Conservation (phyloP, 2,113 vertebrate genomes). For the Neotragus pygmaeus region DNA sequence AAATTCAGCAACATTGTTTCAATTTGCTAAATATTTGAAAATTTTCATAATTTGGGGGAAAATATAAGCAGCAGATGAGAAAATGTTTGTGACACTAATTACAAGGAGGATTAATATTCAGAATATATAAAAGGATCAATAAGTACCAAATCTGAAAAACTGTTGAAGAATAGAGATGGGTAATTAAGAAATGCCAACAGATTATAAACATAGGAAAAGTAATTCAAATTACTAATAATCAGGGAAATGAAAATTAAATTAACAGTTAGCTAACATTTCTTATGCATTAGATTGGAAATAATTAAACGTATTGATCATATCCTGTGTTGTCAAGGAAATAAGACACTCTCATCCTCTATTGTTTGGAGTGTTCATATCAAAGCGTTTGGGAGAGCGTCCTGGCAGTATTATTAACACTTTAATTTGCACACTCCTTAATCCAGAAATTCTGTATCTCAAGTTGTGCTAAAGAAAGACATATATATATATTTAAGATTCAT, state of each 20-base stretch:
- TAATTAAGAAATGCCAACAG: conserved; percentile 44
- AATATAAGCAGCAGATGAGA: background rate
- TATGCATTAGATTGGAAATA: conserved; percentile 2
- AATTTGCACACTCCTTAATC: background rate
- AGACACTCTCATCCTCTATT: background rate
- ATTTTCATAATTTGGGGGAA: conserved; percentile 2
- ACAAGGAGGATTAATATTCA: conserved; percentile 49
- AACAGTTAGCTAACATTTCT: conserved; percentile 33
- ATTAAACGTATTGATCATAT: conserved; percentile 43
- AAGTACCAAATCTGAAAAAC: conserved; percentile 7
- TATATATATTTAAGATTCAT: background rate
- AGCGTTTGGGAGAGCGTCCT: background rate
- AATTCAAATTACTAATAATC: conserved; percentile 41
- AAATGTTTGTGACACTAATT: conserved; percentile 37
- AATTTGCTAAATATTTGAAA: background rate
- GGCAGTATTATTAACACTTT: background rate
- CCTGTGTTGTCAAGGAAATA: background rate
- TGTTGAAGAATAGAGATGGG: background rate
- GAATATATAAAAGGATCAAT: background rate
- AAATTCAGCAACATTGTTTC: background rate
- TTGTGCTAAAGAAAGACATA: background rate
- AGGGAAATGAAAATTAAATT: conserved; percentile 54
- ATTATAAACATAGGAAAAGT: conserved; percentile 13
- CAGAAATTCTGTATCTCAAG: background rate
- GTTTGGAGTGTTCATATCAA: background rate